phyloP scores from a whole-genome alignment of 2,888 invertebrate genomes.

The Cheilosia soror region DNA sequence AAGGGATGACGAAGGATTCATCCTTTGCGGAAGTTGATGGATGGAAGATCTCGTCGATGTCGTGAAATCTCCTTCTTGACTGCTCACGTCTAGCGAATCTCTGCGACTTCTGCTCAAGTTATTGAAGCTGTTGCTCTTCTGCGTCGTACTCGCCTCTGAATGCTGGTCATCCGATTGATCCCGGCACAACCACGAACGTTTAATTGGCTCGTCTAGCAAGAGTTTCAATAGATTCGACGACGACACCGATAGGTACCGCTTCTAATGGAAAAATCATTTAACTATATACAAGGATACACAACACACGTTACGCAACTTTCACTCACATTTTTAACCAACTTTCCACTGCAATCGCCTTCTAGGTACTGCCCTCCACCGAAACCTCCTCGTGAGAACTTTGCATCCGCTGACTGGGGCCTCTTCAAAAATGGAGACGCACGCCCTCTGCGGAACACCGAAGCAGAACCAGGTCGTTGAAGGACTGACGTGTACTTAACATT shows the following conservation, averaged over 20 bases:
- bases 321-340: conserved; percentile 74
- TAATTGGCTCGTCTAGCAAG: conserved; percentile 82
- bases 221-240: conserved; percentile 83
- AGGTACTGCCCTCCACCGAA: conserved; percentile 76
- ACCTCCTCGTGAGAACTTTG: conserved; percentile 79
- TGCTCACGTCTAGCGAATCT: conserved; percentile 74
- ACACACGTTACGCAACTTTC: conserved; percentile 38
- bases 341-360: conserved; percentile 66
- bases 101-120: conserved; percentile 74
- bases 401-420: conserved; percentile 83
- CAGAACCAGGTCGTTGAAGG: conserved; percentile 81
- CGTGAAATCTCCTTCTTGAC: conserved; percentile 78
- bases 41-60: conserved; percentile 48
- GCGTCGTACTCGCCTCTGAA: conserved; percentile 76
- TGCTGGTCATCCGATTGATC: conserved; percentile 80
- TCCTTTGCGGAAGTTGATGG: conserved; percentile 38
- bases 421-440: conserved; percentile 80
- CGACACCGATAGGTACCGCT: conserved; percentile 79
- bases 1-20: conserved; percentile 44
- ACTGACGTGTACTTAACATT: conserved; percentile 80
- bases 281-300: neutral
- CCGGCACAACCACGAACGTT: conserved; percentile 84
- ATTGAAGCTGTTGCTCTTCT: conserved; percentile 73
- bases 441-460: conserved; percentile 80
- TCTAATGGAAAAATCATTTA: conserved; percentile 47